phyloP scores from a whole-genome alignment of 2,113 vertebrate species.

The Ciconia boyciana region DNA sequence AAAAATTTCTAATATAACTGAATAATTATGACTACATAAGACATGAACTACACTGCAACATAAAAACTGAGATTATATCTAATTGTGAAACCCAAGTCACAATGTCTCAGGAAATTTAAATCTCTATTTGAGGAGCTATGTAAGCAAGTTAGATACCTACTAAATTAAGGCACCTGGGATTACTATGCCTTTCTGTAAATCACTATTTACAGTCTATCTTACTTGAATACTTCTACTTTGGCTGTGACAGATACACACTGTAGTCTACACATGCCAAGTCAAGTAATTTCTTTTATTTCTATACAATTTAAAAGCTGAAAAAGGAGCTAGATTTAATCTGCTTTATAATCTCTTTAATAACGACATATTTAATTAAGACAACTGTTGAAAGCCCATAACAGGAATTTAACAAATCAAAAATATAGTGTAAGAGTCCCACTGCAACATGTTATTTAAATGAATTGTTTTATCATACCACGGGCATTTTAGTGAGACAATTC shows the following conservation, averaged over 20 bases:
- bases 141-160: background rate
- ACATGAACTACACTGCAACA: background rate
- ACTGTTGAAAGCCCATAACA: background rate
- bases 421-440: background rate
- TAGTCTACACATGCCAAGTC: background rate
- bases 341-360: background rate
- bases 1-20: background rate
- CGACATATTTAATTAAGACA: background rate
- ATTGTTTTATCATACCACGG: background rate
- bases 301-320: background rate
- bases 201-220: background rate
- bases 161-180: background rate
- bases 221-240: background rate
- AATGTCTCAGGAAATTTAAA: background rate
- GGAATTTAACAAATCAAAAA: background rate
- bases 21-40: background rate
- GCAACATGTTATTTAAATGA: background rate
- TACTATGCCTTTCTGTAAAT: background rate
- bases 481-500: background rate
- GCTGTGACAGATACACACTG: background rate
- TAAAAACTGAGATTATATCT: background rate
- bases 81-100: background rate
- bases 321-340: background rate
- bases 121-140: background rate
- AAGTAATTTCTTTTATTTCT: background rate